phyloP scores from a whole-genome alignment of 2,888 invertebrate genomes.

The Leptinotarsa juncta region DNA sequence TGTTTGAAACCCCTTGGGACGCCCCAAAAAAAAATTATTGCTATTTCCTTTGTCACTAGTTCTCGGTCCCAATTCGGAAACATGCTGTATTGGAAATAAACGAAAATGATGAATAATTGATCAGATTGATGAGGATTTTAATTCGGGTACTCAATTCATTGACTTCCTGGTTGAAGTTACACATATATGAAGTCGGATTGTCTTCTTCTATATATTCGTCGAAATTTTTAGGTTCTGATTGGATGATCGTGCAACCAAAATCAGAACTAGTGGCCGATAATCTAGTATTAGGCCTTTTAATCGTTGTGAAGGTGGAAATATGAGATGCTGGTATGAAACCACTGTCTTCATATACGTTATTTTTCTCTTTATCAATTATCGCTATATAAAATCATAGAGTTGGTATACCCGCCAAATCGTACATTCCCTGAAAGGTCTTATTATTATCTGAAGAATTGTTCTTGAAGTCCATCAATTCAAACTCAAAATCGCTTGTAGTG shows the following conservation, averaged over 20 bases:
- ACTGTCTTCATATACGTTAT: neutral
- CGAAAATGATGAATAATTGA: neutral
- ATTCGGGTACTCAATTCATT: neutral
- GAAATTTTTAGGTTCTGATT: neutral
- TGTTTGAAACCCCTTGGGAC: too few species aligned
- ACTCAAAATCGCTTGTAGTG: constrained; percentile 3
- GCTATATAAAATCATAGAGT: constrained; percentile 26
- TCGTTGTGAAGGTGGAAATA: neutral
- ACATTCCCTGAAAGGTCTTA: constrained; percentile 28
- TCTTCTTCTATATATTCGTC: neutral
- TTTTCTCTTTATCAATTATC: neutral
- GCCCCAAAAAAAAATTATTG: neutral
- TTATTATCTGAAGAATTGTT: constrained; percentile 17
- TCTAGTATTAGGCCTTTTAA: neutral
- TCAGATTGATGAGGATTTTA: neutral
- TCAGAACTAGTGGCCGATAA: neutral
- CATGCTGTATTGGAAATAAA: neutral
- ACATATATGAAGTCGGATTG: neutral
- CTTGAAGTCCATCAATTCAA: constrained; percentile 26
- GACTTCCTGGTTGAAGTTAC: neutral
- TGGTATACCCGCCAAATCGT: constrained; percentile 23
- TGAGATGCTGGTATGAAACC: constrained; percentile 16
- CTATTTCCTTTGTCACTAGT: neutral
- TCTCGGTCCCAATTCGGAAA: neutral
- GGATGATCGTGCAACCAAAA: neutral